A percentile compares a stretch with the other conserved stretches of the same genome.
Evolutionary conservation across 2,113 vertebrate species (phyloP).

Genomic region (Ptyas mucosa): DNA sequence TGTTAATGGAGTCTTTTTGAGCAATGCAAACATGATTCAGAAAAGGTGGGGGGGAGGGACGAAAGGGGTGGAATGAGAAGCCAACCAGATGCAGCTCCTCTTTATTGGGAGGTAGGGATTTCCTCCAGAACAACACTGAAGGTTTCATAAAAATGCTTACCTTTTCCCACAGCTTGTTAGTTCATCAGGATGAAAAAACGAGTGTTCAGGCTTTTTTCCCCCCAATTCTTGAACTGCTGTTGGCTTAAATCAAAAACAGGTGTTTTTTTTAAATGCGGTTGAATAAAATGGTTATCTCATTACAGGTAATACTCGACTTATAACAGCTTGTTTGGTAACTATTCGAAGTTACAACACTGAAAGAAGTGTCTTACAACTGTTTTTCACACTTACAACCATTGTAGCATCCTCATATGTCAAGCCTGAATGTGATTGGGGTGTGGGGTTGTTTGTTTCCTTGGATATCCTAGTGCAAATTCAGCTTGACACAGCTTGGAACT

Average conservation of each 20-base stretch:
- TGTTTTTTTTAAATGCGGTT: neutral
- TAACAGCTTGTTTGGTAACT: neutral
- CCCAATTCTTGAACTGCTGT: neutral
- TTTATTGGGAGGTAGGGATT: neutral
- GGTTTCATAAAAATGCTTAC: neutral
- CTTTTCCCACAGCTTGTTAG: neutral
- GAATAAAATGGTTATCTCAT: neutral
- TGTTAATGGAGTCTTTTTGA: rapidly evolving
- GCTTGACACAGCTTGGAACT: too few species aligned
- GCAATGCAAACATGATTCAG: rapidly evolving
- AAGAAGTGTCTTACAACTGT: neutral
- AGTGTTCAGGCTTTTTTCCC: neutral
- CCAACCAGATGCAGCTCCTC: neutral
- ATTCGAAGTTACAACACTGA: neutral
- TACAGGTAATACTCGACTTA: neutral
- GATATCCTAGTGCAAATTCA: too few species aligned
- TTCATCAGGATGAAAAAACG: neutral
- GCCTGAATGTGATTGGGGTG: too few species aligned
- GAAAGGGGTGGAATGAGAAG: neutral
- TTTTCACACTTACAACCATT: neutral
- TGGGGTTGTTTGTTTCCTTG: too few species aligned
- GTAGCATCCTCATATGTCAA: neutral
- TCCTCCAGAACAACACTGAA: too few species aligned
- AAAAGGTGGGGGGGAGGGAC: neutral
- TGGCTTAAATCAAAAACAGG: neutral